Conservation (phyloP, 2,797 vertebrate species). For the Sardinella longiceps region DNA sequence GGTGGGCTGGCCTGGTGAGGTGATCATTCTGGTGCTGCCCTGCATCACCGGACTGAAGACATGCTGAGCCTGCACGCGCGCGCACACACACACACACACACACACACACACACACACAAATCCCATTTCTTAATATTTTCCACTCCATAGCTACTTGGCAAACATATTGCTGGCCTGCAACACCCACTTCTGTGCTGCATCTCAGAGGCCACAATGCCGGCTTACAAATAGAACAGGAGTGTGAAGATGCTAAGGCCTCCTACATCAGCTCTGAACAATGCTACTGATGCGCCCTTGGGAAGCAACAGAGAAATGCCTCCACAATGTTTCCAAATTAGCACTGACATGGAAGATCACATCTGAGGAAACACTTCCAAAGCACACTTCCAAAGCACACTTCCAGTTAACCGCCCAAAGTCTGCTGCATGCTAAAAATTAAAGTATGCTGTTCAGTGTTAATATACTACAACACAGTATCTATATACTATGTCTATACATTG, state of each 20-base stretch:
- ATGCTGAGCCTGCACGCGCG: slow-evolving; percentile 84
- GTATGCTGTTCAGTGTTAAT: no score
- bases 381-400: neutral
- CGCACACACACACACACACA: neutral
- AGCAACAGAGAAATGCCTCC: neutral
- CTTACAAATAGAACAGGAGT: neutral
- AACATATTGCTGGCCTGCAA: neutral
- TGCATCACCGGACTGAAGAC: slow-evolving; percentile 97
- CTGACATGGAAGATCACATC: neutral
- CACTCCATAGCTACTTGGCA: neutral
- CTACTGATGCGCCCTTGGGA: neutral
- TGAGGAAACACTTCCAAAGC: neutral
- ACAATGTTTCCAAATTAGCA: neutral
- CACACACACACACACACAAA: neutral
- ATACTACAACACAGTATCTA: no score
- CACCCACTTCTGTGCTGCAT: neutral
- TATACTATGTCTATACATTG: no score
- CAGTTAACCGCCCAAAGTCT: neutral
- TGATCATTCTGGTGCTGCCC: slow-evolving; percentile 94
- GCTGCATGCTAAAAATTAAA: no score
- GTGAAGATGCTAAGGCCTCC: neutral
- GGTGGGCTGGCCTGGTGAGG: slow-evolving; percentile 88
- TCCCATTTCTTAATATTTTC: neutral
- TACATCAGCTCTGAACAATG: neutral
- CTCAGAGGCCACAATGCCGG: neutral